Conservation (phyloP, 2,113 vertebrate species). For the Sapajus apella region DNA sequence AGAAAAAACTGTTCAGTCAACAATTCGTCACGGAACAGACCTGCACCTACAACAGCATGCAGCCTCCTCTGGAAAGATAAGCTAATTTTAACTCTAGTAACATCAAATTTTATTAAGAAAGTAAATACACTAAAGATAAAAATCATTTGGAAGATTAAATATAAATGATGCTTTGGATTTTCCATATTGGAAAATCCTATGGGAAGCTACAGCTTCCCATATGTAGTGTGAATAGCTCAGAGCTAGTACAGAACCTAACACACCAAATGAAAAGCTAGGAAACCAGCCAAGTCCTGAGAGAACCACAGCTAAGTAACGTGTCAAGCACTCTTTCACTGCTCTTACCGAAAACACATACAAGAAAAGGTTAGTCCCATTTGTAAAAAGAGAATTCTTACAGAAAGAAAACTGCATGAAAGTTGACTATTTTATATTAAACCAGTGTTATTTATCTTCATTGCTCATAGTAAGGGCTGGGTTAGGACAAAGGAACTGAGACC, state of each 20-base stretch:
- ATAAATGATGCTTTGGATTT: constrained; percentile 36
- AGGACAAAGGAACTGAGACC: constrained; percentile 44
- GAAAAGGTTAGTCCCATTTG: neutral
- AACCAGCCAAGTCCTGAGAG: neutral
- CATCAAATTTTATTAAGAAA: constrained; percentile 46
- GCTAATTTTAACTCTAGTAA: constrained; percentile 19
- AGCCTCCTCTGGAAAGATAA: constrained; percentile 14
- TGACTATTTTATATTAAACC: constrained; percentile 31
- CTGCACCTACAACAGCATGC: neutral
- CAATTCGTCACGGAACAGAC: neutral
- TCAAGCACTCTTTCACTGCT: neutral
- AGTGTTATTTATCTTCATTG: constrained; percentile 40
- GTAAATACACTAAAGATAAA: constrained; percentile 24
- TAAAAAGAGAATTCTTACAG: constrained; percentile 29
- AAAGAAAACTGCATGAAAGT: constrained; percentile 30
- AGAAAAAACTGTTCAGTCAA: neutral
- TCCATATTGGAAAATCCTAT: neutral
- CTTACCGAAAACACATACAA: neutral
- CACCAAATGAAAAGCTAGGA: neutral
- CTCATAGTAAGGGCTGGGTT: constrained; percentile 24
- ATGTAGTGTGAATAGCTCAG: constrained; percentile 5
- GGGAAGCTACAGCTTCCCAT: neutral
- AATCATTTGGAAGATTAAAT: constrained; percentile 53
- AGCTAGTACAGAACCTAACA: neutral
- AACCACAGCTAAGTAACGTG: neutral